Base-by-base conservation (phyloP, 2,888 invertebrate genomes). In the Physocephala rufipes region DNA sequence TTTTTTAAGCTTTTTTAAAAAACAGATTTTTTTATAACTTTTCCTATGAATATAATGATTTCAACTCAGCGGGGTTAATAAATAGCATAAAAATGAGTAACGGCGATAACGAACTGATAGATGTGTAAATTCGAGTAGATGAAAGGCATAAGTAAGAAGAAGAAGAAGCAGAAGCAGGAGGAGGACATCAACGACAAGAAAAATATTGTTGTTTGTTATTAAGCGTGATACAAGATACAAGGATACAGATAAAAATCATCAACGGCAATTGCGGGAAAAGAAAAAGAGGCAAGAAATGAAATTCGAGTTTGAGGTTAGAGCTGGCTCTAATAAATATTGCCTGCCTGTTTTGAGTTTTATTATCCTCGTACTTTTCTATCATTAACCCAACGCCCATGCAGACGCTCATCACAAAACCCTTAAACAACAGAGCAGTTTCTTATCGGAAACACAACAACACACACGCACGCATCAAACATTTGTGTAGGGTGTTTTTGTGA, bases 211-310 rank as follows among this genome's bases (percentile, higher is more conserved):
- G 49, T 49, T n/a, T 3, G 5, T 19, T 3, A 2, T 5, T 12
- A 49, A 15, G 15, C 19, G 12, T 13, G 49, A n/a, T n/a, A 49
- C 49, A 5, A n/a, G n/a, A 61, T 19, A 16, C 61, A n/a, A n/a
- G n/a, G n/a, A n/a, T n/a, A n/a, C n/a, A n/a, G n/a, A n/a, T n/a
- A n/a, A n/a, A n/a, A n/a, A 28, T n/a, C 45, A 43, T 62, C 62
- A 43, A 13, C 62, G 62, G 51, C 65, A 65, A 51, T 65, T 65
- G 65, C 51, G 26, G 65, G n/a, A 0, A 55, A 55, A 24, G 24
- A 21, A 12, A 28, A 65, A 9, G 21, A 45, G 12, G 24, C 16
- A 26, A 63, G 26, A 45, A 63, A 49, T 19, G 47, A 26, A 19
- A n/a, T 13, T 12, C 13, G n/a, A 49, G n/a, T 13, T 49, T 4